phyloP scores from a whole-genome alignment of 2,888 invertebrate genomes.

The Cryptocephalus moraei region DNA sequence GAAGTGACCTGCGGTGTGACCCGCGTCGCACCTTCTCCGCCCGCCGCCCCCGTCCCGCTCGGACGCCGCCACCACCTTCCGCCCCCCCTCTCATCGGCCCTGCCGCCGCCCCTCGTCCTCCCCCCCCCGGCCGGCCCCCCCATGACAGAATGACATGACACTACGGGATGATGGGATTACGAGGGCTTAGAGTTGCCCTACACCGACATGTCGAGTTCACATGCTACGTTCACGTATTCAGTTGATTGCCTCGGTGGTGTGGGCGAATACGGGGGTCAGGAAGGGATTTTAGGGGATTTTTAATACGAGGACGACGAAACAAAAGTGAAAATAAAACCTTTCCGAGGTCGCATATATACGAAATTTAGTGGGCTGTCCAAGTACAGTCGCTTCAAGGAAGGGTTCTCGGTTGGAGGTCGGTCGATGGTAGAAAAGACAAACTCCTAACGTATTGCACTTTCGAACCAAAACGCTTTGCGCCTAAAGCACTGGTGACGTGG shows the following conservation, averaged over 20 bases:
- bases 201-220: conserved; percentile 31
- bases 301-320: too few species aligned
- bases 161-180: conserved; percentile 39
- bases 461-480: too few species aligned
- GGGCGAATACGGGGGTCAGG: too few species aligned
- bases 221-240: conserved; percentile 22
- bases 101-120: not conserved
- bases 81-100: not conserved
- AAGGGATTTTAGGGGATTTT: too few species aligned
- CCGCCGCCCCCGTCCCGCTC: conserved; percentile 2
- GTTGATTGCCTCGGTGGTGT: conserved; percentile 12
- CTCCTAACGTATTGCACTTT: too few species aligned
- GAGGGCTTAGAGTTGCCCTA: conserved; percentile 34
- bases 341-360: too few species aligned
- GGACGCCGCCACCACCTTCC: conserved; percentile 22
- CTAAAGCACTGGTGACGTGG: too few species aligned
- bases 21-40: not conserved
- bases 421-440: too few species aligned
- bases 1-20: conserved; percentile 17
- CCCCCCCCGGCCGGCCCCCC: not conserved
- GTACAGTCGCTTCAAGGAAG: too few species aligned
- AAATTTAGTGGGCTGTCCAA: too few species aligned
- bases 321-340: too few species aligned
- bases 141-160: conserved; percentile 41
- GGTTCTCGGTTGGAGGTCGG: too few species aligned